These are phyloP conservation scores for Mantis religiosa DNA, from an alignment of 2,888 invertebrate genomes.

Conservation along the genomic window DNA sequence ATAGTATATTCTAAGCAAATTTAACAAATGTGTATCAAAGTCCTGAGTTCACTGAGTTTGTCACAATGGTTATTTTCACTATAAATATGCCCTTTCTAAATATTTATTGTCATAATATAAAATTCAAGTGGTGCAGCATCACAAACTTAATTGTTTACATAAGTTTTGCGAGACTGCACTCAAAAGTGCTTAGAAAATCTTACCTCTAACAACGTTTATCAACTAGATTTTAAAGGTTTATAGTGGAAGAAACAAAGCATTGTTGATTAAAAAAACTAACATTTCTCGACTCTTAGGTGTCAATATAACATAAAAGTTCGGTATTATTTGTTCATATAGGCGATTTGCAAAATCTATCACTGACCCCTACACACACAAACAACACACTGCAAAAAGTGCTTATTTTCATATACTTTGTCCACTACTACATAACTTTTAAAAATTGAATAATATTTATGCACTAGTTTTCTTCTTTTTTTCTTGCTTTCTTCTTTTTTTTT, in stretches of 20 bases:
- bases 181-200: background rate
- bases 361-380: background rate
- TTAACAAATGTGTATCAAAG: no score
- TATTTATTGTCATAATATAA: background rate
- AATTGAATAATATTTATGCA: background rate
- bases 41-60: background rate
- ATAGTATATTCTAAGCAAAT: no score
- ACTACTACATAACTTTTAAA: background rate
- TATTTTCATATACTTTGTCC: background rate
- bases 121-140: background rate
- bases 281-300: background rate
- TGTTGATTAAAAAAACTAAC: background rate
- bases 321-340: background rate
- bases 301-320: background rate
- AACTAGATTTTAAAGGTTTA: background rate
- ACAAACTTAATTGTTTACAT: background rate
- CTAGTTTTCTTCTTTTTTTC: no score
- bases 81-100: background rate
- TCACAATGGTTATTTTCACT: background rate
- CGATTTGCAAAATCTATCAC: background rate
- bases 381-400: background rate
- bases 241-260: background rate
- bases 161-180: background rate
- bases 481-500: background rate
- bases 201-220: background rate